Conservation (phyloP, 1,140 invertebrate species). For the Drosophila kanapiae region DNA sequence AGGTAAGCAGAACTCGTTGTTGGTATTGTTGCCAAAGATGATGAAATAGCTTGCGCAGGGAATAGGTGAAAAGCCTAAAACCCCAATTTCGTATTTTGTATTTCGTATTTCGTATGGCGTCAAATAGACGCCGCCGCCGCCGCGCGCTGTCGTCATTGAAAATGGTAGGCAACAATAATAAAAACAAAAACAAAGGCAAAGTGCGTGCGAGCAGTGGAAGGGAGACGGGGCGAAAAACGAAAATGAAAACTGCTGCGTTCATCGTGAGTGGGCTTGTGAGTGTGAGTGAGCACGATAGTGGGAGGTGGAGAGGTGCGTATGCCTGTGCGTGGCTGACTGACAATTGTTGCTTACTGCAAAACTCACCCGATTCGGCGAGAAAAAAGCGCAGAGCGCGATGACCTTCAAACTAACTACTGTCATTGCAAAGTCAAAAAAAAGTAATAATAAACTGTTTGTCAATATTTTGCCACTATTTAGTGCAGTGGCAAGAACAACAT, state of each 20-base stretch:
- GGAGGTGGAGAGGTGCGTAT: neutral
- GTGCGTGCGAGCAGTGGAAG: conserved; percentile 21
- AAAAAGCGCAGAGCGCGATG: conserved; percentile 24
- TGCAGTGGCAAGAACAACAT: conserved; percentile 22
- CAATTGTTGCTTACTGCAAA: conserved; percentile 52
- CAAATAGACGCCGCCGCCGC: conserved; percentile 40
- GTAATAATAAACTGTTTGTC: neutral
- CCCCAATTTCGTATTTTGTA: conserved; percentile 21
- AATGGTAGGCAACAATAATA: conserved; percentile 15
- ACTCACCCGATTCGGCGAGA: conserved; percentile 13
- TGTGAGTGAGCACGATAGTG: neutral
- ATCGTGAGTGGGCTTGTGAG: conserved; percentile 49
- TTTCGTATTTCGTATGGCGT: conserved; percentile 38
- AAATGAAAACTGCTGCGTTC: conserved; percentile 76
- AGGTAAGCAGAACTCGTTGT: conserved; percentile 11
- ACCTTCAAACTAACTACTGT: conserved; percentile 48
- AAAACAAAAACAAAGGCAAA: conserved; percentile 7
- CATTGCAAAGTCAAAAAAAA: neutral
- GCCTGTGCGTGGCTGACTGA: conserved; percentile 6
- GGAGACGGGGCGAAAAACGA: conserved; percentile 33
- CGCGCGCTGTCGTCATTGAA: conserved; percentile 45
- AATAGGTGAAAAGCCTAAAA: conserved; percentile 49
- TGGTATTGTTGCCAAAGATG: conserved; percentile 39
- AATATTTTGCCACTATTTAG: conserved; percentile 18
- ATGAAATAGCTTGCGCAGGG: conserved; percentile 51